Evolutionary conservation across 2,797 vertebrate genomes (phyloP), one percentile per base, ranked within the genome.

Genomic region (Betta splendens): DNA sequence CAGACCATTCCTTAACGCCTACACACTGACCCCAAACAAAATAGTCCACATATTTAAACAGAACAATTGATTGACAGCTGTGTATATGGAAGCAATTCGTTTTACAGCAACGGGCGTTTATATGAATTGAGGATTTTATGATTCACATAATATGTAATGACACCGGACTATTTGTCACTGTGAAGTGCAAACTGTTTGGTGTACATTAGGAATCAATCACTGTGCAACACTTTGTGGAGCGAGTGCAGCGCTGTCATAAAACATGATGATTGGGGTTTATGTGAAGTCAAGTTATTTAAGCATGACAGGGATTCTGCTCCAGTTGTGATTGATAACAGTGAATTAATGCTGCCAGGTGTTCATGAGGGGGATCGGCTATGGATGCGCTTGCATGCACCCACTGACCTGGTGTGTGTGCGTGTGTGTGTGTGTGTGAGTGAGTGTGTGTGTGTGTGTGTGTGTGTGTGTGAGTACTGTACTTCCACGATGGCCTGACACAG

Each of bases 1-100:
- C 72, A 69, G 62, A 81, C 68, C 76, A 85, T 77, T 83, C 75
- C 54, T 69, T 52, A 64, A 80, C 74, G 68, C 83, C 77, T 70
- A 77, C 83, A 69, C 64, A 63, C 51, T 77, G 72, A 74, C 73
- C 78, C 75, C 74, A 79, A 83, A 71, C 69, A 73, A 77, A 84
- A 84, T 84, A 72, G 68, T 83, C 76, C 36, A 63, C 65, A 83
- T 79, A 76, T 81, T 81, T 66, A 70, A 72, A 62, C 56, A 43
- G 26, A 76, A 57, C 44, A 63, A 44, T 64, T 79, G 76, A 80
- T 77, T 69, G 73, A 81, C 71, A 83, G 58, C 61, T 69, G 48
- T 74, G 62, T 57, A 77, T 53, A 55, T 57, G 70, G 47, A 77
- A 69, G 60, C 48, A 49, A 69, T 71, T 69, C 20, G 50, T 69